A percentile compares a stretch with the other conserved stretches of the same genome.
These are phyloP conservation scores for Trichopria drosophilae DNA, from an alignment of 2,888 invertebrate genomes.

Conservation along the genomic window DNA sequence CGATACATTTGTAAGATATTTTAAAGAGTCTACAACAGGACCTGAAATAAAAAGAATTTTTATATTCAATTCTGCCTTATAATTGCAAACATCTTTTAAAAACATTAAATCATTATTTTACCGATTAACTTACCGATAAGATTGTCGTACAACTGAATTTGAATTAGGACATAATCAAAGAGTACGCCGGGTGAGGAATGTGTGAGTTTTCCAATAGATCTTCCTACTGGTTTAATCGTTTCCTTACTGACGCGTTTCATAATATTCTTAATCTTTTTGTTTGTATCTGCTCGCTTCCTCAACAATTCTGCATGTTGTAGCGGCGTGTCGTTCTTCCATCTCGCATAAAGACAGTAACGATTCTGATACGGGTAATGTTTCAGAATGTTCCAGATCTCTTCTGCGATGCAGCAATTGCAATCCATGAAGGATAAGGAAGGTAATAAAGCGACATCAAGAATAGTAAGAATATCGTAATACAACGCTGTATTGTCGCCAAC, in stretches of 20 bases:
- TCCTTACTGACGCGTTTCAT: slow-evolving; percentile 98
- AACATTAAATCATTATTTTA: slow-evolving; percentile 7
- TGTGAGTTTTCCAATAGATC: slow-evolving; percentile 94
- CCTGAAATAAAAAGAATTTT: slow-evolving; percentile 39
- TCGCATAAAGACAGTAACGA: slow-evolving; percentile 83
- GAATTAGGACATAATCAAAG: slow-evolving; percentile 88
- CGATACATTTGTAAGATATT: slow-evolving; percentile 91
- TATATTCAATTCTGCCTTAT: slow-evolving; percentile 6
- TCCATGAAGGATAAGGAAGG: slow-evolving; percentile 91
- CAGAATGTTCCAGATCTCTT: slow-evolving; percentile 93
- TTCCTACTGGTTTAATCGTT: slow-evolving; percentile 94
- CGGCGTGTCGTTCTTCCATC: slow-evolving; percentile 94
- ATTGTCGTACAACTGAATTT: slow-evolving; percentile 93
- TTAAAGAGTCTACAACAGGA: slow-evolving; percentile 96
- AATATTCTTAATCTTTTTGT: slow-evolving; percentile 90
- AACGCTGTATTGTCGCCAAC: slow-evolving; percentile 59
- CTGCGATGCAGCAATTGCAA: slow-evolving; percentile 93
- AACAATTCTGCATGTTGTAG: slow-evolving; percentile 81
- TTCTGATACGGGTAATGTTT: slow-evolving; percentile 85
- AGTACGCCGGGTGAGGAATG: slow-evolving; percentile 94
- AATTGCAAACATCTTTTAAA: not conserved
- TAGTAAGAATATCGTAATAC: slow-evolving; percentile 81
- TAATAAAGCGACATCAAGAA: slow-evolving; percentile 85
- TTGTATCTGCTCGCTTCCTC: slow-evolving; percentile 80
- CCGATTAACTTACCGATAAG: slow-evolving; percentile 74